These are phyloP conservation scores for Phalangium opilio DNA, from an alignment of 2,888 invertebrate genomes.

Conservation along the genomic window DNA sequence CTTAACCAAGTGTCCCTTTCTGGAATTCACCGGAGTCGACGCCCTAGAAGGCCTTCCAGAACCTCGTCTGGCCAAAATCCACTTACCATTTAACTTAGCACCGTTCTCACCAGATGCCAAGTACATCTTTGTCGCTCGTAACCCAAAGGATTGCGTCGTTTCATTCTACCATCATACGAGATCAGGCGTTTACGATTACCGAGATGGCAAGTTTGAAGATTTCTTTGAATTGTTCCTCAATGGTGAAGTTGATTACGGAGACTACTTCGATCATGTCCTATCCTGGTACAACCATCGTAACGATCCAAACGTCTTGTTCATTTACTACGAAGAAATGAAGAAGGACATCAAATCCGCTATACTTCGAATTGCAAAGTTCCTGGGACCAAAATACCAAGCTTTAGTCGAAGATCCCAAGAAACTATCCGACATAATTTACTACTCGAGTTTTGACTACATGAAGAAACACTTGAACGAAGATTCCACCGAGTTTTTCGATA, in stretches of 20 bases:
- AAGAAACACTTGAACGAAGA: slow-evolving; percentile 9
- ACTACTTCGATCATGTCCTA: slow-evolving; percentile 15
- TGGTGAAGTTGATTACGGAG: slow-evolving; percentile 25
- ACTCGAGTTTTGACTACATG: slow-evolving; percentile 15
- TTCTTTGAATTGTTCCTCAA: slow-evolving; percentile 30
- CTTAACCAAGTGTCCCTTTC: background rate
- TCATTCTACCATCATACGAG: slow-evolving; percentile 31
- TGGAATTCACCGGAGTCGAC: slow-evolving; percentile 2
- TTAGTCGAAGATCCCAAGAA: slow-evolving; percentile 5
- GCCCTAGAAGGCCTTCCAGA: background rate
- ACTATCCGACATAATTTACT: slow-evolving; percentile 8
- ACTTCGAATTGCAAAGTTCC: slow-evolving; percentile 20
- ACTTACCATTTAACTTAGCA: slow-evolving; percentile 21
- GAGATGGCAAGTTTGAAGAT: slow-evolving; percentile 24
- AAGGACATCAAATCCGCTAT: slow-evolving; percentile 16
- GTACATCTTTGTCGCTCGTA: slow-evolving; percentile 32
- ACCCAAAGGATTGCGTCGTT: slow-evolving; percentile 33
- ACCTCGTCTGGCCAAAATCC: slow-evolving; percentile 19
- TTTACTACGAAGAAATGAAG: slow-evolving; percentile 33
- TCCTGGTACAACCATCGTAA: slow-evolving; percentile 19
- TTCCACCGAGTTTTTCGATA: slow-evolving; percentile 4
- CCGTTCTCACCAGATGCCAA: slow-evolving; percentile 9
- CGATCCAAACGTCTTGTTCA: slow-evolving; percentile 27
- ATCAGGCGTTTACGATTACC: slow-evolving; percentile 6
- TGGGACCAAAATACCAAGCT: slow-evolving; percentile 13